Base-by-base conservation (phyloP, 2,113 vertebrate species). In the Dasyornis broadbenti region DNA sequence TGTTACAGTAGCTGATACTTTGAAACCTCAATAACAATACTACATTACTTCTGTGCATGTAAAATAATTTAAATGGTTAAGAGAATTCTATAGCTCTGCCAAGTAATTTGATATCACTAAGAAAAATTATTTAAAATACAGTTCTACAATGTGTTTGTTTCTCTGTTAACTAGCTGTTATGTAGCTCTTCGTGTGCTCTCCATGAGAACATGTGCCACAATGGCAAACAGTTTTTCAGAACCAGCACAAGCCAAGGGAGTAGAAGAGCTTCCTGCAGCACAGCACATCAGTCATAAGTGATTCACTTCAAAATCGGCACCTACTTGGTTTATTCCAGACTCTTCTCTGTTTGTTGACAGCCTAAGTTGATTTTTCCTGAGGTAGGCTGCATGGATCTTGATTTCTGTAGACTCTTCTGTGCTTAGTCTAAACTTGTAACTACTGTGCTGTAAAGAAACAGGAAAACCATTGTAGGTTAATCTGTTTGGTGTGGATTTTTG, bases 31-130 rank as follows among this genome's bases (percentile, higher is more conserved):
- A 7, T 21, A 39, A 17, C 5, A 31, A 17, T 18, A 9, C 5
- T 44, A 5, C 23, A 5, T 64, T 69, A 60, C 35, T 82, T 76
- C 20, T 0, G 0, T 66, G 37, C 5, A 12, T 7, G 15, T 10
- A n/a, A 59, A 42, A 13, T 33, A 52, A 23, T 76, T 71, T 28
- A 60, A 84, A 56, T 19, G 5, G 3, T n/a, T 82, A n/a, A 31
- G n/a, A 68, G 56, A 92, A 28, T 81, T 45, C 50, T 53, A 30
- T 11, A 75, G 23, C 40, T 82, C 12, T 64, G 57, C 15, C 31
- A 69, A 37, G 11, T 68, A 53, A 86, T n/a, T 12, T 16, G 31
- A 8, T 64, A 42, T 10, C 28, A 19, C 47, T 52, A 40, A 57
- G 37, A 37, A 71, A 80, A 72, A 42, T 6, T 15, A 53, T 71